Evolutionary conservation across 2,113 vertebrate genomes (phyloP), one percentile per base, ranked within the genome.

Genomic region (Epinephelus moara): DNA sequence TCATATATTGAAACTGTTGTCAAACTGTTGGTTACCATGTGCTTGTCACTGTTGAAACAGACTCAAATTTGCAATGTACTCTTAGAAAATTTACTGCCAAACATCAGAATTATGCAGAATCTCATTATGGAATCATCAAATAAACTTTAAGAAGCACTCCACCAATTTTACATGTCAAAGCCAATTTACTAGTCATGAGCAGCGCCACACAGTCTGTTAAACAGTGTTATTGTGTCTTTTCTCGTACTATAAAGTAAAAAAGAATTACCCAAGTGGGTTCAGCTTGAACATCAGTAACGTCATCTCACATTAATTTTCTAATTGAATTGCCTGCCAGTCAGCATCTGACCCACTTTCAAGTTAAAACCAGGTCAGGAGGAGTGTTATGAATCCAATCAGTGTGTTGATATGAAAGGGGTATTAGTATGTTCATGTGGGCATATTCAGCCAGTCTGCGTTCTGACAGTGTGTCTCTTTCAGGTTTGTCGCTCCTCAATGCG

Each of bases 401-500:
- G 56, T 37, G 5, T 17, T 47, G 11, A 4, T 45, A 33, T 78
- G 15, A 67, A 66, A 55, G 0, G 21, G 15, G 9, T 19, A 19
- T 64, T 40, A 15, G 1, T 8, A 8, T 53, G 73, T 47, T 53
- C 9, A 33, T 82, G 19, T 62, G 4, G 18, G 18, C 15, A 6
- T 42, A 17, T 70, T 23, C 10, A 55, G 19, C 18, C 30, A 40
- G 9, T 80, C 3, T 42, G 8, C 57, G 6, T 37, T 70, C 33
- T 89, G 59, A 87, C 23, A 27, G 27, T 80, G 33, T 61, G 19
- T 61, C 27, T 81, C 40, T 70, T 76, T 17, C 91, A 99, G 98
- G 98, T 99, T 66, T 99, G 98, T 1, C 97, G 98, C 30, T 97
- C 97, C 64, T 99, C 97, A 70, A 94, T 99, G 96, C 96, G 98